Base-by-base conservation (phyloP, 2,888 invertebrate genomes). In the Linnaemya vulpina region DNA sequence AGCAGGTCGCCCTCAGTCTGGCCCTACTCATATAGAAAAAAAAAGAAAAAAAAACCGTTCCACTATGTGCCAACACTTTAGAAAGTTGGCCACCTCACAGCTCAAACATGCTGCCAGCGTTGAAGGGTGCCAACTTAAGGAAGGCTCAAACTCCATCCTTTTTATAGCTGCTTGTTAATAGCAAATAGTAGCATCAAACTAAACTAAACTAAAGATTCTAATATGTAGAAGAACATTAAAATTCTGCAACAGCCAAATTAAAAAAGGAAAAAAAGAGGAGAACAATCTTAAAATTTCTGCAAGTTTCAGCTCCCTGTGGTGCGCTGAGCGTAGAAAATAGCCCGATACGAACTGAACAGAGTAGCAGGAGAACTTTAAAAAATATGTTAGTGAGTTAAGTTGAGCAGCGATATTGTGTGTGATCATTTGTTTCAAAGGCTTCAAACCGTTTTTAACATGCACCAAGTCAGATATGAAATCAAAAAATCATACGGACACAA, bases 121-220 rank as follows among this genome's bases (percentile, higher is more conserved):
- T 85, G 78, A 82, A 79, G 81, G 82, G 78, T 85, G 82, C 84
- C 84, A 85, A 82, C 70, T 81, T 74, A 51, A 81, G 11, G 20
- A 63, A 53, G 20, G 22, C 46, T 77, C 76, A 77, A 75, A 67
- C 51, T 79, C 17, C 13, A 65, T 70, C 65, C 63, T 71, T 75
- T 74, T 70, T 30, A 55, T 78, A 75, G 78, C 65, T 49, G 78
- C 71, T 75, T 75, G 78, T 75, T 82, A 82, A 82, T 82, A 78
- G 75, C 75, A 78, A 79, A 79, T 75, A 40, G 85, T 85, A 85
- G 85, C 85, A 79, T 49, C 65, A 67, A 67, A 80, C 65, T 60
- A 17, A 79, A 60, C 55, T 75, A 76, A 81, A 84, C 78, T 81
- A 55, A 75, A 5, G 78, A 65, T 58, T 85, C 81, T 78, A 70